A percentile compares a stretch with the other conserved stretches of the same genome.
phyloP scores from a whole-genome alignment of 2,797 vertebrate genomes.

The Dryobates pubescens region DNA sequence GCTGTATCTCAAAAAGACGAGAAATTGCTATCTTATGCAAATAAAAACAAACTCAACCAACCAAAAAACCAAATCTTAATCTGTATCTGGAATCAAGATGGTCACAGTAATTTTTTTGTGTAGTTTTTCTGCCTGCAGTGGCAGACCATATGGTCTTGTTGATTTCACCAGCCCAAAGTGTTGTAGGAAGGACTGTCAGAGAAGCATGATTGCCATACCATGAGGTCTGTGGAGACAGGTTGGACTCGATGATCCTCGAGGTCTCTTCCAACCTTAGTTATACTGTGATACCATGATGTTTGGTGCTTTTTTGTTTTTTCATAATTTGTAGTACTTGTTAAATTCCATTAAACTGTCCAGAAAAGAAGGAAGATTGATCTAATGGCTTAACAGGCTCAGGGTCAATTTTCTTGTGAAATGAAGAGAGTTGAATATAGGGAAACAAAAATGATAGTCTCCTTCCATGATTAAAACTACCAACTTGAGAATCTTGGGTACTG shows the following conservation, averaged over 20 bases:
- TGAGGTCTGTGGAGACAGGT: too few relatives aligned
- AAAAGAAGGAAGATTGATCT: not conserved
- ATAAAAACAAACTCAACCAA: not conserved
- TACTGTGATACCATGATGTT: not conserved
- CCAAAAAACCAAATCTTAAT: not conserved
- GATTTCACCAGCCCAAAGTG: not conserved
- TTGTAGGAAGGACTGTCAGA: not conserved
- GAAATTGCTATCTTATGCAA: not conserved
- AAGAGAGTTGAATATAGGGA: not conserved
- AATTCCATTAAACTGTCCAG: not conserved
- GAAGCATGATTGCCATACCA: not conserved
- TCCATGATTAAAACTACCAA: not conserved
- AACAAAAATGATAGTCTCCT: not conserved
- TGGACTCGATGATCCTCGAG: too few relatives aligned
- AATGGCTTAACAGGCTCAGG: not conserved
- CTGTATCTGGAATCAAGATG: not conserved
- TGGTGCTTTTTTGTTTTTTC: not conserved
- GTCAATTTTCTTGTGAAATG: not conserved
- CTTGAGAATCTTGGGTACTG: not conserved
- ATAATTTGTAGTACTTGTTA: not conserved
- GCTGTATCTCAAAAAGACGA: not conserved
- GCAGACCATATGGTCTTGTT: not conserved
- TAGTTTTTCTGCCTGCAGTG: not conserved
- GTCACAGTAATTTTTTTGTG: too few relatives aligned
- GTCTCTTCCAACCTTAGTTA: too few relatives aligned